Evolutionary conservation across 2,797 vertebrate genomes (phyloP).

Genomic region (Thalassophryne amazonica): DNA sequence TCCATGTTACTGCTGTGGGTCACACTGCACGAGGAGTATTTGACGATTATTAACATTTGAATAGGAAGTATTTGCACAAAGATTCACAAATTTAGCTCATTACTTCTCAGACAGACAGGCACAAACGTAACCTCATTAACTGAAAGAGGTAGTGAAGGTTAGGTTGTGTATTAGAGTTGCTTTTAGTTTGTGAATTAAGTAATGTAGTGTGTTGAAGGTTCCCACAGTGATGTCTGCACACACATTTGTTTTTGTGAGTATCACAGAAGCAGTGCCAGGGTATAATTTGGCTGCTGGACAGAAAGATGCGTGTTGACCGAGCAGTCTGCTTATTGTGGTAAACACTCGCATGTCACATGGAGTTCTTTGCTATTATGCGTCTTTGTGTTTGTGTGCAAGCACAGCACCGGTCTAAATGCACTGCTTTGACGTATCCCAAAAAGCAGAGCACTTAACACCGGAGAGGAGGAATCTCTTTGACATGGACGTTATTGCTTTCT

Average conservation of each 20-base stretch:
- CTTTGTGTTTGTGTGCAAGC: conserved; percentile 38
- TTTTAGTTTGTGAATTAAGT: not conserved
- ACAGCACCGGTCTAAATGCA: conserved; percentile 9
- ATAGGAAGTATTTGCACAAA: no score
- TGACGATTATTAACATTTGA: no score
- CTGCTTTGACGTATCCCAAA: conserved; percentile 16
- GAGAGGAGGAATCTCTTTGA: conserved; percentile 2
- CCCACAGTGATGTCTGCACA: not conserved
- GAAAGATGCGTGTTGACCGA: conserved; percentile 25
- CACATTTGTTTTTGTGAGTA: not conserved
- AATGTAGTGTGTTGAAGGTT: not conserved
- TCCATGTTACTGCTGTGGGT: no score
- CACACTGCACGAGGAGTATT: no score
- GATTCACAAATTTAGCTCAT: no score
- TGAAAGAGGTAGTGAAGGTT: no score
- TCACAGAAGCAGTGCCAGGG: conserved; percentile 32
- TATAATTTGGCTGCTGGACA: conserved; percentile 71
- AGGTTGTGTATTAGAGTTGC: no score
- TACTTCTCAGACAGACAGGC: no score
- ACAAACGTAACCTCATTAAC: no score
- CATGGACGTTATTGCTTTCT: conserved; percentile 3
- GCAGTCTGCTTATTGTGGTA: conserved; percentile 18
- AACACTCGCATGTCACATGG: conserved; percentile 1
- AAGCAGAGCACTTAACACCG: conserved; percentile 21
- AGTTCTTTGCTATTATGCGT: not conserved